Evolutionary conservation across 2,888 invertebrate genomes (phyloP).

Genomic region (Poecilus cupreus): DNA sequence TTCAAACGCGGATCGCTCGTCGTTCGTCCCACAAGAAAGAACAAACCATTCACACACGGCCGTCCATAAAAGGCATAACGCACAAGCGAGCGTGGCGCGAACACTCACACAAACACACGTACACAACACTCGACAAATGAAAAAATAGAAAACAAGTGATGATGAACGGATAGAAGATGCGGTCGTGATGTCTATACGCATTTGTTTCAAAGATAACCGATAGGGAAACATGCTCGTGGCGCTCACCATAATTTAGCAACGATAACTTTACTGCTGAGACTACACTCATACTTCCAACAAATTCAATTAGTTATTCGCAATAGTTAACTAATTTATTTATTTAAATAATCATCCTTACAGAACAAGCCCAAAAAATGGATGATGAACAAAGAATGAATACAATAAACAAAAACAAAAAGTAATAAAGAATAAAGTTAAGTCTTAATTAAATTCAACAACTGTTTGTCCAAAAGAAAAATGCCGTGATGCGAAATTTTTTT

Average conservation of each 20-base stretch:
- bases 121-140: not conserved
- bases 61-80: slow-evolving; percentile 42
- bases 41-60: slow-evolving; percentile 37
- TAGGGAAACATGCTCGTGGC: not conserved
- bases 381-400: too few relatives aligned
- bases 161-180: slow-evolving; percentile 16
- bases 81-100: slow-evolving; percentile 9
- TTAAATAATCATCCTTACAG: too few relatives aligned
- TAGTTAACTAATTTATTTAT: too few relatives aligned
- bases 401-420: too few relatives aligned
- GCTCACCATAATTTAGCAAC: not conserved
- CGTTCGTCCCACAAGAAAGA: slow-evolving; percentile 25
- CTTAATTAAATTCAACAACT: too few relatives aligned
- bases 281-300: too few relatives aligned
- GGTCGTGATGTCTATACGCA: slow-evolving; percentile 3
- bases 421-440: too few relatives aligned
- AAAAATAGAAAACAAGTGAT: not conserved
- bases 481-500: too few relatives aligned
- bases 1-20: slow-evolving; percentile 9
- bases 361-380: too few relatives aligned
- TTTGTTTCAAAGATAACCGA: slow-evolving; percentile 3
- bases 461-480: too few relatives aligned
- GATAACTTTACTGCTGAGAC: not conserved
- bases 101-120: not conserved
- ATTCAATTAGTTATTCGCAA: too few relatives aligned